Base-by-base conservation (phyloP, 2,797 vertebrate species). In the Acropternis orthonyx region DNA sequence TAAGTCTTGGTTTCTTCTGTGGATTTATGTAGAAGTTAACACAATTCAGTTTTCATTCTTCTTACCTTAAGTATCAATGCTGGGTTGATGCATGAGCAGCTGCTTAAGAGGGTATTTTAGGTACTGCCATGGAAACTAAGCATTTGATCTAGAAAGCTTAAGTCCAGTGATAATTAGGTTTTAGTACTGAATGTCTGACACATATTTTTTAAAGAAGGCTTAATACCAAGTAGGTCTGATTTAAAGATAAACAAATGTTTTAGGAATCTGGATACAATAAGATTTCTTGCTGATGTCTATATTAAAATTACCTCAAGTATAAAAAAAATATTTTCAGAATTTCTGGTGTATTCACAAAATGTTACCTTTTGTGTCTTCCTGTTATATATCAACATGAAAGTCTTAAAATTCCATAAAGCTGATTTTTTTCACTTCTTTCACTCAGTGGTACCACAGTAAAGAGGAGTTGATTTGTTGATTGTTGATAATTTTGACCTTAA, bases 111-210 rank as follows among this genome's bases (percentile, higher is more conserved):
- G 17, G 41, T 15, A 79, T 81, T 88, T 97, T 88, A 92, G 34
- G 30, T 74, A 85, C 63, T 76, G 14, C 48, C 67, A 61, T 86
- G 55, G 79, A 84, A 91, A 92, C 21, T 36, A 84, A 92, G 39
- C 34, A 55, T 94, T 95, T 93, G 79, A 94, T 94, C 78, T 71
- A 72, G 82, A 77, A 92, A 91, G 14, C 51, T 89, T 51, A 85
- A 61, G 61, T 66, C 58, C 76, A 78, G n/a, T 76, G 58, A 78
- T 86, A 94, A 84, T 81, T 75, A 73, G 36, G 55, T 69, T 92
- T 88, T 85, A 46, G n/a, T 49, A 44, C 22, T 75, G 39, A 83
- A 69, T 62, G 17, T 72, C 69, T 82, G 37, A 82, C 61, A 79
- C 37, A 75, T 44, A 58, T 2, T 81, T 91, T 85, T 91, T 3